A percentile compares a stretch with the other conserved stretches of the same genome.
These are phyloP conservation scores for Physeter macrocephalus DNA, from an alignment of 2,113 vertebrate species.

Conservation along the genomic window DNA sequence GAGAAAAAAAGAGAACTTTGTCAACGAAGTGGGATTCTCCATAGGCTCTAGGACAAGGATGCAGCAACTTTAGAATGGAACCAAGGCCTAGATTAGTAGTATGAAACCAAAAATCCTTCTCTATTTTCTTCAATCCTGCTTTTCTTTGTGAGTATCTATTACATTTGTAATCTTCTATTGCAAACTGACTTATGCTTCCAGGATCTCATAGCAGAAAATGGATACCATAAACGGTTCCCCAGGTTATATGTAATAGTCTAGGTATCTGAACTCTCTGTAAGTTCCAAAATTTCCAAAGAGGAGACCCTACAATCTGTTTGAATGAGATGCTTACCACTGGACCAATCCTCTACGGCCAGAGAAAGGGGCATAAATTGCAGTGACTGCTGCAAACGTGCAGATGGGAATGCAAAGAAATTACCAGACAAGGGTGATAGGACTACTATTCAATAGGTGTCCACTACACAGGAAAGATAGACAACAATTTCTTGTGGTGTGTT, in stretches of 20 bases:
- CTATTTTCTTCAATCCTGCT: neutral
- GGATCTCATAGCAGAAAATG: neutral
- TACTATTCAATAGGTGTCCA: neutral
- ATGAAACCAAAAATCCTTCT: neutral
- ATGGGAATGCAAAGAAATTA: neutral
- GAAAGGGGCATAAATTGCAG: neutral
- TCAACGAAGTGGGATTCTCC: neutral
- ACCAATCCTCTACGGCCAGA: neutral
- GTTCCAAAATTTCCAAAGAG: neutral
- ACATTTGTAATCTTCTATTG: neutral
- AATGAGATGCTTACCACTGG: neutral
- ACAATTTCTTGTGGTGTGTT: neutral
- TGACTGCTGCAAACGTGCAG: neutral
- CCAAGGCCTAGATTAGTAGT: neutral
- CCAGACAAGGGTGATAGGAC: neutral
- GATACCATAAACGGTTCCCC: neutral
- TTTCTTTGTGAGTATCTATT: neutral
- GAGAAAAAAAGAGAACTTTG: neutral
- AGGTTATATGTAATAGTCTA: neutral
- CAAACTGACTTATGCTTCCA: neutral
- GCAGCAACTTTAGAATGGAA: neutral
- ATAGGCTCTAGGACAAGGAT: neutral
- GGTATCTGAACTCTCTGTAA: neutral
- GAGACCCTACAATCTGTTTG: neutral
- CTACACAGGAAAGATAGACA: neutral